phyloP scores from a whole-genome alignment of 2,888 invertebrate genomes.

The Drosophila fungiperda region DNA sequence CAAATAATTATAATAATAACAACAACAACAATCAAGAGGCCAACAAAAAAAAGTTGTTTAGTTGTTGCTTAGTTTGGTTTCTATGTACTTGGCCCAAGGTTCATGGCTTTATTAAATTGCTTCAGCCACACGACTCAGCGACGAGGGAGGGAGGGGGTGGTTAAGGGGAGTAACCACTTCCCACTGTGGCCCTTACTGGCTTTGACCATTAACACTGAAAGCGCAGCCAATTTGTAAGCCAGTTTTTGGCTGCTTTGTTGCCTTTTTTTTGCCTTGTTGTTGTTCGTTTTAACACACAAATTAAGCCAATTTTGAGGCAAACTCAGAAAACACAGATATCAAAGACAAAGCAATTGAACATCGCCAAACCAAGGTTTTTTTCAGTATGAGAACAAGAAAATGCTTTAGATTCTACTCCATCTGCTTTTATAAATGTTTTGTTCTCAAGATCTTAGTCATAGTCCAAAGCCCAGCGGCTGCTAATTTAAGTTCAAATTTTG shows the following conservation, averaged over 20 bases:
- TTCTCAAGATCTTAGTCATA: slow-evolving; percentile 40
- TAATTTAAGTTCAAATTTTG: slow-evolving; percentile 40
- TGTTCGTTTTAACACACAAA: slow-evolving; percentile 53
- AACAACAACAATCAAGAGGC: slow-evolving; percentile 41
- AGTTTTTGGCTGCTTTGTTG: slow-evolving; percentile 21
- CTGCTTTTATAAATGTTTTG: slow-evolving; percentile 10
- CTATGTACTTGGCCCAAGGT: slow-evolving; percentile 72
- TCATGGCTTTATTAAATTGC: slow-evolving; percentile 78
- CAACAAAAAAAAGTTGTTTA: slow-evolving; percentile 13
- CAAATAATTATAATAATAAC: slow-evolving; percentile 52
- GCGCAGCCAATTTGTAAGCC: slow-evolving; percentile 69
- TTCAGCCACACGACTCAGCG: slow-evolving; percentile 52
- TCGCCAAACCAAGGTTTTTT: slow-evolving; percentile 31
- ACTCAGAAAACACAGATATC: slow-evolving; percentile 52
- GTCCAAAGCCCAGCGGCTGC: slow-evolving; percentile 30
- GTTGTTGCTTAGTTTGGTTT: slow-evolving; percentile 53
- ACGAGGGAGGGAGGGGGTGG: background rate
- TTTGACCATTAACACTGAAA: slow-evolving; percentile 70
- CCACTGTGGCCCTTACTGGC: slow-evolving; percentile 67
- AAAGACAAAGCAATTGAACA: slow-evolving; percentile 43
- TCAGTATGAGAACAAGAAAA: slow-evolving; percentile 27
- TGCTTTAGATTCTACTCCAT: slow-evolving; percentile 16
- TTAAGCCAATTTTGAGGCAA: slow-evolving; percentile 66
- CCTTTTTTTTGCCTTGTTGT: slow-evolving; percentile 25
- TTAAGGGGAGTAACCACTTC: slow-evolving; percentile 36